phyloP scores from a whole-genome alignment of 2,113 vertebrate species.

The Budorcas taxicolor region DNA sequence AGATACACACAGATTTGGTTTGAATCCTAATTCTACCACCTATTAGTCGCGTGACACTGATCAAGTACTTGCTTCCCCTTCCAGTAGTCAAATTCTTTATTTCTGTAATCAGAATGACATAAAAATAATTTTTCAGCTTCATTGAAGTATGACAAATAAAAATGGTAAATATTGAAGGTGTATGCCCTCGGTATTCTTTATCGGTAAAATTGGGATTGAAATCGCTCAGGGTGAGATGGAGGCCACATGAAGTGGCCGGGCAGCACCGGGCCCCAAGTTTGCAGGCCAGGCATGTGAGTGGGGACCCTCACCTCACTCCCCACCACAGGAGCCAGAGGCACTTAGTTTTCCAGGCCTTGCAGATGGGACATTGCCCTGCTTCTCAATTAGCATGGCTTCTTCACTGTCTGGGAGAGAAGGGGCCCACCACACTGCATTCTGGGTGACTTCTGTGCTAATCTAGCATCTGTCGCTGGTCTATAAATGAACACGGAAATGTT shows the following conservation, averaged over 20 bases:
- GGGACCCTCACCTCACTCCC: neutral
- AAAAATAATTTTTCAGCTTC: neutral
- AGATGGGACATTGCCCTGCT: neutral
- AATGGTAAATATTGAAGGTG: neutral
- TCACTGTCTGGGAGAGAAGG: neutral
- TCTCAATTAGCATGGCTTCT: neutral
- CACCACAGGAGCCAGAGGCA: neutral
- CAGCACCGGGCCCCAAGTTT: accelerated
- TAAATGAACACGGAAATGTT: neutral
- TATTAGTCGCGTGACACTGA: neutral
- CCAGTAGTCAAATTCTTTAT: neutral
- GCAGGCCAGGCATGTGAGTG: neutral
- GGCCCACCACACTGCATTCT: neutral
- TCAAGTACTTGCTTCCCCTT: neutral
- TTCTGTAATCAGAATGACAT: neutral
- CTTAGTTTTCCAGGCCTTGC: neutral
- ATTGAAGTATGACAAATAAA: neutral
- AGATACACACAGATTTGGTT: neutral
- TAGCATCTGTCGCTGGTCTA: neutral
- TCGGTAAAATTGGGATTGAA: neutral
- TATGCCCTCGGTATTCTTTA: neutral
- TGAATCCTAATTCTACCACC: neutral
- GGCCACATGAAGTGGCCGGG: accelerated
- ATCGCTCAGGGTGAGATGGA: neutral
- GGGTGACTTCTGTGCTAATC: neutral